Conservation (phyloP, 2,888 invertebrate species). For the Xylocampa areola region DNA sequence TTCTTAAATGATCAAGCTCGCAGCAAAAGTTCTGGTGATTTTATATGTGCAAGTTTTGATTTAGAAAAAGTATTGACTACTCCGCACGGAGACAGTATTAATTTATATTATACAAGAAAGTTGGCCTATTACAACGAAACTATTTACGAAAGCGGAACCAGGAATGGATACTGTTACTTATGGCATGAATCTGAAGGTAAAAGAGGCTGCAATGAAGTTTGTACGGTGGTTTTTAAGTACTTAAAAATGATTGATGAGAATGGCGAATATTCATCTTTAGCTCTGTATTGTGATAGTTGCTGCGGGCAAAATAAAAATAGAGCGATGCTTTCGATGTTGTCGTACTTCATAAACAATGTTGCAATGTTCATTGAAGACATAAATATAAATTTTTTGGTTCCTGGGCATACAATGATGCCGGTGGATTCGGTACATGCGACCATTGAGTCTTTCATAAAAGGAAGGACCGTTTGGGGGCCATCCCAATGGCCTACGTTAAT, state of each 20-base stretch:
- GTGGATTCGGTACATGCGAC: conserved; percentile 23
- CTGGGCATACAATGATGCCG: conserved; percentile 22
- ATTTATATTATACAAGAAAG: conserved; percentile 1
- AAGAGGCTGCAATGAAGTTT: conserved; percentile 60
- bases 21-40: background rate
- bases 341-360: conserved; percentile 43
- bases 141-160: conserved; percentile 1
- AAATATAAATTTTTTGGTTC: conserved; percentile 17
- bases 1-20: conserved; percentile 1
- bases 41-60: conserved; percentile 6
- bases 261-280: conserved; percentile 17
- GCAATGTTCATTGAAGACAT: conserved; percentile 12
- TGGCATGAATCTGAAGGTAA: conserved; percentile 57
- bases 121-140: conserved; percentile 2
- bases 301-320: conserved; percentile 52
- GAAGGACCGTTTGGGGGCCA: conserved; percentile 15
- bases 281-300: conserved; percentile 47
- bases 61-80: conserved; percentile 7
- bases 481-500: conserved; percentile 23
- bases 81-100: no score
- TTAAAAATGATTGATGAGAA: conserved; percentile 49
- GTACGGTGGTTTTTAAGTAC: conserved; percentile 48
- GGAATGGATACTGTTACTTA: background rate
- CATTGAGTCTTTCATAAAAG: conserved; percentile 13
- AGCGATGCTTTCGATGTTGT: conserved; percentile 38